A percentile compares a stretch with the other conserved stretches of the same genome.
phyloP scores from a whole-genome alignment of 2,113 vertebrate species.

The Melanerpes aurifrons region DNA sequence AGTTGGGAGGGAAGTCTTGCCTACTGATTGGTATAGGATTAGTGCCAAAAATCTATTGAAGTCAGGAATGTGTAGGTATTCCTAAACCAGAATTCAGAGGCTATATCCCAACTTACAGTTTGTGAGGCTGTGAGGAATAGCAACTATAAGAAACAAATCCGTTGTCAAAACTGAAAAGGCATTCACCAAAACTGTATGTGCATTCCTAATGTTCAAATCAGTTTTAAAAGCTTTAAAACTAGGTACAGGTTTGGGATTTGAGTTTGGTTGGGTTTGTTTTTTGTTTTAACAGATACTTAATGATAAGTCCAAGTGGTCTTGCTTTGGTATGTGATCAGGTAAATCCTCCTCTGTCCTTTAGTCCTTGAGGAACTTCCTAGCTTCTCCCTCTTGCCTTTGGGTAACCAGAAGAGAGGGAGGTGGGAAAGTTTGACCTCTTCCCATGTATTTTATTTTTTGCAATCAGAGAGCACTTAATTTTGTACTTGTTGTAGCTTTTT shows the following conservation, averaged over 20 bases:
- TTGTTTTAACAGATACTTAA: neutral
- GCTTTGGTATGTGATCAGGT: neutral
- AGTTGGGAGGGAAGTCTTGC: neutral
- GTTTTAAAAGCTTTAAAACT: neutral
- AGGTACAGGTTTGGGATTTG: accelerated
- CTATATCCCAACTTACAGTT: neutral
- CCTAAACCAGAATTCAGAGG: neutral
- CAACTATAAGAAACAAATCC: neutral
- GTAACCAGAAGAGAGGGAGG: neutral
- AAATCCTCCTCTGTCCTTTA: neutral
- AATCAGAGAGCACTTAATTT: neutral
- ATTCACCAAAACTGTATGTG: neutral
- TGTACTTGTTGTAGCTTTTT: neutral
- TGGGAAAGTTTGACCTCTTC: neutral
- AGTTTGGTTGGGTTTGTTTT: neutral
- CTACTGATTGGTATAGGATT: neutral
- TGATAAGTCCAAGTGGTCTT: neutral
- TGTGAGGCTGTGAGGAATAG: neutral
- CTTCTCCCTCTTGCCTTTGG: neutral
- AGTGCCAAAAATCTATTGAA: neutral
- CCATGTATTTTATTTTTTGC: neutral
- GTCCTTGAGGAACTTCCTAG: neutral
- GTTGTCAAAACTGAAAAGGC: neutral
- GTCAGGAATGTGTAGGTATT: neutral
- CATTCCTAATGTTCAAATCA: neutral